Conservation (phyloP, 2,113 vertebrate genomes). For the Xyliphius kryptos region DNA sequence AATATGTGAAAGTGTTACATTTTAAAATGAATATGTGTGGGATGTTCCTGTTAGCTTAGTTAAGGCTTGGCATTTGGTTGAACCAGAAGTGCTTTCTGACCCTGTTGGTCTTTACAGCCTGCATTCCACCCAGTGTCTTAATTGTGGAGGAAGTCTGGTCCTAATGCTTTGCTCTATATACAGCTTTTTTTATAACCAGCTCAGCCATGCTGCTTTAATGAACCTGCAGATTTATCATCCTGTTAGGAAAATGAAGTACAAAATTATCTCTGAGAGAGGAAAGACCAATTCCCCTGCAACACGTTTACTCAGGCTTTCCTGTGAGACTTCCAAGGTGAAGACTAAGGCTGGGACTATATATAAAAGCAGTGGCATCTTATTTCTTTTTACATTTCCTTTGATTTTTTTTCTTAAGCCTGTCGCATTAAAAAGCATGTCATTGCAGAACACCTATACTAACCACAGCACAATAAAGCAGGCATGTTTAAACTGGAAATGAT, state of each 20-base stretch:
- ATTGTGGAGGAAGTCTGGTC: slow-evolving; percentile 28
- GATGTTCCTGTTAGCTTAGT: too few species aligned
- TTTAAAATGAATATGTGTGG: too few species aligned
- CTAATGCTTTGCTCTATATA: slow-evolving; percentile 21
- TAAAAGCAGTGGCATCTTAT: background rate
- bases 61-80: too few species aligned
- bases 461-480: slow-evolving; percentile 28
- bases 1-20: too few species aligned
- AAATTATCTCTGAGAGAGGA: slow-evolving; percentile 50
- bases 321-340: slow-evolving; percentile 37
- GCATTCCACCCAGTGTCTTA: too few species aligned
- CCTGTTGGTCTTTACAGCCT: too few species aligned
- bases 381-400: background rate
- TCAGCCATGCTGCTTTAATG: slow-evolving; percentile 1
- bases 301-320: slow-evolving; percentile 64
- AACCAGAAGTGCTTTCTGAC: too few species aligned
- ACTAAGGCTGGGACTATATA: background rate
- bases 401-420: slow-evolving; percentile 18
- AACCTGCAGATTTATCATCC: slow-evolving; percentile 58
- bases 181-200: too few species aligned
- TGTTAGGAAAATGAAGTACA: slow-evolving; percentile 58
- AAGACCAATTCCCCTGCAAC: slow-evolving; percentile 44
- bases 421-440: slow-evolving; percentile 30
- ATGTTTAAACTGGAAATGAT: slow-evolving; percentile 38
- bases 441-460: too few species aligned